phyloP scores from a whole-genome alignment of 2,888 invertebrate species.

The Calameuta filiformis region DNA sequence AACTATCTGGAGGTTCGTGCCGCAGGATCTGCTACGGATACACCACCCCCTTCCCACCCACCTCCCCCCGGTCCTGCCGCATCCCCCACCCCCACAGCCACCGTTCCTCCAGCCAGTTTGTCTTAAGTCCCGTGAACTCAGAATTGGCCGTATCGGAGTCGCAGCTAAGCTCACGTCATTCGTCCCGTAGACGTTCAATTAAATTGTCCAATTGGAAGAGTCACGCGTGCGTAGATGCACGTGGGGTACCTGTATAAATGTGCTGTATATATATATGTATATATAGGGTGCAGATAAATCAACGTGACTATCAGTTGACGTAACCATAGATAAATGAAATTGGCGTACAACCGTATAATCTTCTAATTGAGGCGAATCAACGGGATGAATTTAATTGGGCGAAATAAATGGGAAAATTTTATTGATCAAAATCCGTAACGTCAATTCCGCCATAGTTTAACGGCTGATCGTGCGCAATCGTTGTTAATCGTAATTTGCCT shows the following conservation, averaged over 20 bases:
- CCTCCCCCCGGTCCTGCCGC: constrained; percentile 9
- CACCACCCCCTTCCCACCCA: constrained; percentile 29
- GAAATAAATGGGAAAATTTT: not conserved
- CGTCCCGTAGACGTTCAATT: constrained; percentile 34
- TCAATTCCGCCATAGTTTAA: not conserved
- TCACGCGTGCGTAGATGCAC: no score
- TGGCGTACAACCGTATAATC: not conserved
- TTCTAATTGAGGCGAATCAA: not conserved
- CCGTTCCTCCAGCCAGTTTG: constrained; percentile 15
- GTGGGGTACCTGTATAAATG: not conserved
- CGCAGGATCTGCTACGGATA: constrained; percentile 34
- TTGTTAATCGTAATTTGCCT: not conserved
- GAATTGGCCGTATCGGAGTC: constrained; percentile 15
- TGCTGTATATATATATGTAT: no score
- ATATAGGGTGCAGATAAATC: not conserved
- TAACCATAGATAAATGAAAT: not conserved
- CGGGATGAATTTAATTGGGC: not conserved
- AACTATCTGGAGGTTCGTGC: constrained; percentile 37
- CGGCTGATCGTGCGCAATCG: not conserved
- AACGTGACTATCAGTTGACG: not conserved
- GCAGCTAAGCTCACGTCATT: constrained; percentile 37
- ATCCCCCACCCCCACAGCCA: constrained; percentile 1
- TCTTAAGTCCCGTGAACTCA: not conserved
- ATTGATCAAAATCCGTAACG: not conserved
- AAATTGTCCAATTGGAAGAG: constrained; percentile 31